These are phyloP conservation scores for Cryptophagus acutangulus DNA, from an alignment of 2,888 invertebrate genomes.

Conservation along the genomic window DNA sequence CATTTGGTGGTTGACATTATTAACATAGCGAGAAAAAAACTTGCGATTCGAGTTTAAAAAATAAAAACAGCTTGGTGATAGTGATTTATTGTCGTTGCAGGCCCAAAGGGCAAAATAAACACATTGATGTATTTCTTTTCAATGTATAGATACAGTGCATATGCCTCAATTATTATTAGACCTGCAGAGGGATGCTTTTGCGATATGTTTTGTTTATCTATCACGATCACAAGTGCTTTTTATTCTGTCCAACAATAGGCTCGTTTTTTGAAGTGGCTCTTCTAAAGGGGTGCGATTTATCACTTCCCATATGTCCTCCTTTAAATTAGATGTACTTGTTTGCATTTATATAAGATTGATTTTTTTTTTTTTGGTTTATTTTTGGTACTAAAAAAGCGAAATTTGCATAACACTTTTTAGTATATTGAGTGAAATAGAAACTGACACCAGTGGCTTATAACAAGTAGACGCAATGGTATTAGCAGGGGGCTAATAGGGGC, in stretches of 20 bases:
- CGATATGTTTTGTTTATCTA: constrained; percentile 32
- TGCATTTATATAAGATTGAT: too few species aligned
- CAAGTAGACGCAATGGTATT: constrained; percentile 39
- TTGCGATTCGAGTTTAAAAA: too few species aligned
- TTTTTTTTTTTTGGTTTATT: not conserved
- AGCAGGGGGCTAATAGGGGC: constrained; percentile 36
- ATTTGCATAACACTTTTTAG: too few species aligned
- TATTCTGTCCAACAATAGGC: constrained; percentile 24
- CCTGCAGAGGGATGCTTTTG: constrained; percentile 3
- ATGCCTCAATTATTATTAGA: not conserved
- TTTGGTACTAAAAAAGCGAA: too few species aligned
- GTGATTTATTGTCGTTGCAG: too few species aligned
- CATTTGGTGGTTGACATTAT: too few species aligned
- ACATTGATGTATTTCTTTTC: too few species aligned
- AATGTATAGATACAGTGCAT: not conserved
- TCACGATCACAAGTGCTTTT: constrained; percentile 32
- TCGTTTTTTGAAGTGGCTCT: constrained; percentile 25
- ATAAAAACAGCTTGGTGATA: too few species aligned
- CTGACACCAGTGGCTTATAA: constrained; percentile 40
- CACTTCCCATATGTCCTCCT: constrained; percentile 31
- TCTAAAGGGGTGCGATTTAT: constrained; percentile 26
- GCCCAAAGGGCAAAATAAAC: too few species aligned
- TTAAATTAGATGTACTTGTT: too few species aligned
- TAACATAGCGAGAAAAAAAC: too few species aligned
- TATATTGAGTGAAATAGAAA: constrained; percentile 38